Percentiles rank a stretch among this genome's conserved stretches.
Conservation (phyloP, 2,113 vertebrate species). For the Crotophaga sulcirostris region DNA sequence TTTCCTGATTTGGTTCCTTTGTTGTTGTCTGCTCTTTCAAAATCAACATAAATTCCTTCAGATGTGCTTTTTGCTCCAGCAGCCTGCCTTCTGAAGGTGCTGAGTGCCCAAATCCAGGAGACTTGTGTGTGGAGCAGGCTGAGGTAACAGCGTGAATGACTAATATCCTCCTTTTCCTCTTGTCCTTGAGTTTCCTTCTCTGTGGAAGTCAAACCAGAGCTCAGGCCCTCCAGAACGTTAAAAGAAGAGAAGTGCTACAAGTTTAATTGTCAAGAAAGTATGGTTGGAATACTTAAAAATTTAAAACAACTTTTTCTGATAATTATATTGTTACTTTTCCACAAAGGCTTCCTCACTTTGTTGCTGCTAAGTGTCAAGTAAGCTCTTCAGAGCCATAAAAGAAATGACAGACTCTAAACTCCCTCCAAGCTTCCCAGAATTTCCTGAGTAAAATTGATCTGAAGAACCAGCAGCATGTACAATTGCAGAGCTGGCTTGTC, state of each 20-base stretch:
- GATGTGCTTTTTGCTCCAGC: constrained; percentile 49
- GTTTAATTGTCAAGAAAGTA: not conserved
- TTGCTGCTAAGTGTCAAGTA: not conserved
- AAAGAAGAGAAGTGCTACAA: not conserved
- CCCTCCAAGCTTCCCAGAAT: not conserved
- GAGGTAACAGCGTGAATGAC: constrained; percentile 19
- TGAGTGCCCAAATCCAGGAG: not conserved
- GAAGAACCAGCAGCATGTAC: not conserved
- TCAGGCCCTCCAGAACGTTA: not conserved
- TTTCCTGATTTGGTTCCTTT: constrained; percentile 64
- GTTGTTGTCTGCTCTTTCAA: constrained; percentile 65
- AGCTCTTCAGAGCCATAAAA: not conserved
- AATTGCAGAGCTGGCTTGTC: not conserved
- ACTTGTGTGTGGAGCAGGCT: not conserved
- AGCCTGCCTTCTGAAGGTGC: constrained; percentile 11
- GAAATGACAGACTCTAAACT: not conserved
- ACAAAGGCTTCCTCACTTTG: not conserved
- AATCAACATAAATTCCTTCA: constrained; percentile 56
- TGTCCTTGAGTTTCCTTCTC: constrained; percentile 4
- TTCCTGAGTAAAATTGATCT: not conserved
- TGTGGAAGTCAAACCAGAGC: not conserved
- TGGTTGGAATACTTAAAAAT: not conserved
- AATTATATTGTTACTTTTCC: not conserved
- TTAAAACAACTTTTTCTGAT: not conserved
- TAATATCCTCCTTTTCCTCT: constrained; percentile 33